phyloP scores from a whole-genome alignment of 2,113 vertebrate species.

The Pachycephala philippinensis region DNA sequence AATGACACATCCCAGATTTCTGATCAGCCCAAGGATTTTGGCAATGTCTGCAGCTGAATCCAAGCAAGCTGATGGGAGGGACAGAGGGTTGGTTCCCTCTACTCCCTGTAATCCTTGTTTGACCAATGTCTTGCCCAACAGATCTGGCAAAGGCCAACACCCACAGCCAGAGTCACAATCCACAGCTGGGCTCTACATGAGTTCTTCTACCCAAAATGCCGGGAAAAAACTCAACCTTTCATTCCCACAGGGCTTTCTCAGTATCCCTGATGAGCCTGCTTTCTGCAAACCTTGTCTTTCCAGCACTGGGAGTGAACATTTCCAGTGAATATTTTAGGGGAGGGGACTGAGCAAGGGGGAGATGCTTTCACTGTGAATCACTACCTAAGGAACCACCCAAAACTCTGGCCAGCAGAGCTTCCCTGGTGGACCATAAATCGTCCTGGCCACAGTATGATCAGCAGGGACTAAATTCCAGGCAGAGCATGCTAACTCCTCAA shows the following conservation, averaged over 20 bases:
- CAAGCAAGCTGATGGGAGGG: neutral
- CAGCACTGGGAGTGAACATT: neutral
- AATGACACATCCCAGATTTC: neutral
- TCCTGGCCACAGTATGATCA: neutral
- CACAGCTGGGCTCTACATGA: neutral
- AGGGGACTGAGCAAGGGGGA: accelerated
- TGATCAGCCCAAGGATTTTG: neutral
- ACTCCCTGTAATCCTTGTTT: neutral
- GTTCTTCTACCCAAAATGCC: neutral
- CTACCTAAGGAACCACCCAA: neutral
- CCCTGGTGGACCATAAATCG: neutral
- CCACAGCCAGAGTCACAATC: neutral
- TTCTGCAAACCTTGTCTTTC: neutral
- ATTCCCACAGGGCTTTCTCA: neutral
- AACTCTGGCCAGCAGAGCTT: neutral
- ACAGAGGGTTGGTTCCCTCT: neutral
- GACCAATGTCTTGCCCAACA: neutral
- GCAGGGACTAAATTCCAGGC: neutral
- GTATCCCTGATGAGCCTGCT: neutral
- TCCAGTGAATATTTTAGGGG: neutral
- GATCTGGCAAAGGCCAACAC: neutral
- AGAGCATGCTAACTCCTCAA: neutral
- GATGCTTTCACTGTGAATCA: neutral
- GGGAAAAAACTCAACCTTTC: neutral
- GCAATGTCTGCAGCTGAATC: neutral